A percentile compares a stretch with the other conserved stretches of the same genome.
These are phyloP conservation scores for Holocentrus rufus DNA, from an alignment of 2,797 vertebrate species.

Conservation along the genomic window DNA sequence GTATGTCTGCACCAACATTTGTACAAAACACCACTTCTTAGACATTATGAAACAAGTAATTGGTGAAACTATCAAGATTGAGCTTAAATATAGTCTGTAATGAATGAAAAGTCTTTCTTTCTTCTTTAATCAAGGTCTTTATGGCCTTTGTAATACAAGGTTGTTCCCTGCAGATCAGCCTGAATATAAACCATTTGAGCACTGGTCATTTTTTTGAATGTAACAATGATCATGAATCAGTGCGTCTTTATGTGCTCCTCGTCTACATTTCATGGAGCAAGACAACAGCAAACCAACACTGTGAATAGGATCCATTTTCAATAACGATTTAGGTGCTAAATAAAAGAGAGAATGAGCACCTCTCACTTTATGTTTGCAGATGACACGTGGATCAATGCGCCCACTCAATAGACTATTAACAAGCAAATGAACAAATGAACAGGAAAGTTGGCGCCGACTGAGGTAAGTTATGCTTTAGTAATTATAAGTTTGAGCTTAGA, in stretches of 20 bases:
- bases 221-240: conserved; percentile 36
- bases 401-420: conserved; percentile 40
- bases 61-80: not conserved
- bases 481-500: conserved; percentile 26
- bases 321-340: conserved; percentile 8
- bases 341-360: conserved; percentile 10
- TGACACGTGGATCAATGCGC: conserved; percentile 40
- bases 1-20: too few species aligned
- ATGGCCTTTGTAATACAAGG: not conserved
- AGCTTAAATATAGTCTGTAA: not conserved
- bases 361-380: conserved; percentile 38
- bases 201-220: not conserved
- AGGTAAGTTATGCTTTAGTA: conserved; percentile 34
- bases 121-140: not conserved
- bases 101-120: not conserved
- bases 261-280: conserved; percentile 14
- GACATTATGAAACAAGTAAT: too few species aligned
- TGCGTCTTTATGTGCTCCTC: conserved; percentile 22
- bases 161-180: not conserved
- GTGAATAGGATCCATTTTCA: conserved; percentile 12
- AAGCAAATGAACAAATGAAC: conserved; percentile 32
- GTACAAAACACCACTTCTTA: too few species aligned
- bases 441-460: conserved; percentile 24
- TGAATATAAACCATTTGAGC: not conserved
- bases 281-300: conserved; percentile 4